Evolutionary conservation across 1,140 invertebrate genomes (phyloP).

Genomic region (Drosophila ohnishii): DNA sequence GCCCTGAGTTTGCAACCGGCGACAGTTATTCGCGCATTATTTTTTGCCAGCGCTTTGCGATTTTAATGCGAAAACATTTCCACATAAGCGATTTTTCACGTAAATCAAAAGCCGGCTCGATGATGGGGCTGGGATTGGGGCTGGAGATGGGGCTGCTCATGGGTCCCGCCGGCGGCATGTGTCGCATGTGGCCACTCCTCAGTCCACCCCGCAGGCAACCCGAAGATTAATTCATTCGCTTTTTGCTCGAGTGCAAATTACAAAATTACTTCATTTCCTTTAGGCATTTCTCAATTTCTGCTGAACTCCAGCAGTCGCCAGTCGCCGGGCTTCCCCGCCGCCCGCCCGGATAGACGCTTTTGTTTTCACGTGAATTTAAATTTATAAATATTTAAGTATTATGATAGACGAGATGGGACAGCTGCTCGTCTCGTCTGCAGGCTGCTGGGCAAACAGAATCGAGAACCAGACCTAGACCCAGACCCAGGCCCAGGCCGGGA

Average conservation of each 20-base stretch:
- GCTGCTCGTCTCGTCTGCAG: conserved; percentile 48
- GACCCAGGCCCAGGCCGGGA: conserved; percentile 10
- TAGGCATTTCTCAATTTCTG: conserved; percentile 77
- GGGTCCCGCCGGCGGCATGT: conserved; percentile 29
- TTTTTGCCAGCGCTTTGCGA: conserved; percentile 39
- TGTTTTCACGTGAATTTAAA: conserved; percentile 79
- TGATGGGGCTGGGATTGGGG: conserved; percentile 28
- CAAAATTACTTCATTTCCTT: conserved; percentile 79
- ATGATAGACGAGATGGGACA: conserved; percentile 65
- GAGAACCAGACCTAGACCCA: conserved; percentile 29
- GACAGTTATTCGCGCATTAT: conserved; percentile 36
- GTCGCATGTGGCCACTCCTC: conserved; percentile 17
- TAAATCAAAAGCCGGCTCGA: conserved; percentile 73
- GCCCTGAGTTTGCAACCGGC: conserved; percentile 25
- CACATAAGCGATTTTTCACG: conserved; percentile 79
- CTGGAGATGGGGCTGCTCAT: conserved; percentile 1
- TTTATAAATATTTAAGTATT: conserved; percentile 79
- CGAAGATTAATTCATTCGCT: conserved; percentile 77
- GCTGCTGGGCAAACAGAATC: conserved; percentile 57
- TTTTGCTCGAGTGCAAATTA: conserved; percentile 79
- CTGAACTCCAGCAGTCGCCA: conserved; percentile 56
- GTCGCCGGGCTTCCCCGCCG: conserved; percentile 22
- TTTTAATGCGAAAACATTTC: conserved; percentile 70
- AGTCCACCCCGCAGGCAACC: conserved; percentile 33
- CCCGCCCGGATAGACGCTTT: conserved; percentile 55